Base-by-base conservation (phyloP, 2,797 vertebrate genomes). In the Coendou prehensilis region DNA sequence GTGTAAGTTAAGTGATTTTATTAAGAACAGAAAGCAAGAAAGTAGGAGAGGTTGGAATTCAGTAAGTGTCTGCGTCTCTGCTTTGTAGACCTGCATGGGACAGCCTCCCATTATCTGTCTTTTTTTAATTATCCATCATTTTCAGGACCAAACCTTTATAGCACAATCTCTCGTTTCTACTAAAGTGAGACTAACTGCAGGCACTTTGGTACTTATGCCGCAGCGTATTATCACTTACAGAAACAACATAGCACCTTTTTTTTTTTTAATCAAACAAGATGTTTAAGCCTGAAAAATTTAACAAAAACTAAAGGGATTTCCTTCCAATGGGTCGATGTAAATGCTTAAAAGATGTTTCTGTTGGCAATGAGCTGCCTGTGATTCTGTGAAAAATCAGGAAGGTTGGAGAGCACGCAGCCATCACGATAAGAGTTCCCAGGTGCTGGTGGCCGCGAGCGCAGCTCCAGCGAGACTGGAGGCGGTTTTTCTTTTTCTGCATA, bases 401-500 rank as follows among this genome's bases (percentile, higher is more conserved):
- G 87, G 64, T 61, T 92, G 94, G 95, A 92, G 97, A 97, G 94
- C 93, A 80, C 95, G 56, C 76, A 93, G 69, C 94, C 97, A 71
- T 1, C 14, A 2, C 97, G 95, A 69, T 95, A 92, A 95, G 96
- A 96, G 93, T 28, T 93, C 41, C 59, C 26, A 90, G 87, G 81
- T 87, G 88, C 91, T 96, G 94, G 96, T 81, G 92, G 95, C 93
- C 87, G 86, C 91, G 87, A 96, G 96, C 95, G 73, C 47, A 87
- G 59, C 89, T 86, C 47, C 91, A 89, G 30, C 87, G 54, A 54
- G 87, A 89, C 90, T 83, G 61, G 97, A 97, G 93, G 95, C 95
- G 95, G 98, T 96, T 0, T 94, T 96, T 92, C 97, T 97, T 89
- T 96, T 95, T 89, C 94, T 98, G 96, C 91, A 97, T 97, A 95